These are phyloP conservation scores for Akabosia matsudoensis DNA, from an alignment of 1,140 invertebrate species.

Conservation along the genomic window DNA sequence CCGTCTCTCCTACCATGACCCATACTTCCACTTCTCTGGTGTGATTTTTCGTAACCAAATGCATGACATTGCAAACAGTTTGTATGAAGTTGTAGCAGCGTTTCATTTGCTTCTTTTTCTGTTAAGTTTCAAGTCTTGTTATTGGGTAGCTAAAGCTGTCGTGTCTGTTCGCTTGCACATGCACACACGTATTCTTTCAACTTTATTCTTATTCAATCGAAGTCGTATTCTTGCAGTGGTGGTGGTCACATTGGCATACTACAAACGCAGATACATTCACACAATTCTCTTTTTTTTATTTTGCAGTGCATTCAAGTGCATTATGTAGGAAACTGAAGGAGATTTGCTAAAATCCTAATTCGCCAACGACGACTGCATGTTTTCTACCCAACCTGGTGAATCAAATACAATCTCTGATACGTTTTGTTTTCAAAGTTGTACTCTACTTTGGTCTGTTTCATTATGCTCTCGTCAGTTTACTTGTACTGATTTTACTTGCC, in stretches of 20 bases:
- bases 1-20: too few relatives aligned
- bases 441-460: background rate
- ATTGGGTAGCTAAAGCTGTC: background rate
- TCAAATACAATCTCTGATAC: too few relatives aligned
- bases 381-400: too few relatives aligned
- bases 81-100: too few relatives aligned
- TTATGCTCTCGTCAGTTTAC: background rate
- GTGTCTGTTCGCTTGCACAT: background rate
- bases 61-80: too few relatives aligned
- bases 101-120: too few relatives aligned
- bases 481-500: background rate
- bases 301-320: background rate
- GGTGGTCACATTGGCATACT: background rate
- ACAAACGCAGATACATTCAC: background rate
- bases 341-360: background rate
- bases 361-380: background rate
- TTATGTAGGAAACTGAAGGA: conserved; percentile 5
- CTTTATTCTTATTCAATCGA: too few relatives aligned
- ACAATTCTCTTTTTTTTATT: too few relatives aligned
- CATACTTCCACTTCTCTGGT: too few relatives aligned
- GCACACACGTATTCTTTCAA: background rate
- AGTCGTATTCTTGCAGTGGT: background rate
- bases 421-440: background rate
- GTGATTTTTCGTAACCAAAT: too few relatives aligned
- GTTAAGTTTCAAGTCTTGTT: background rate